These are phyloP conservation scores for Hippocampus abdominalis DNA, from an alignment of 2,113 vertebrate species.

Conservation along the genomic window DNA sequence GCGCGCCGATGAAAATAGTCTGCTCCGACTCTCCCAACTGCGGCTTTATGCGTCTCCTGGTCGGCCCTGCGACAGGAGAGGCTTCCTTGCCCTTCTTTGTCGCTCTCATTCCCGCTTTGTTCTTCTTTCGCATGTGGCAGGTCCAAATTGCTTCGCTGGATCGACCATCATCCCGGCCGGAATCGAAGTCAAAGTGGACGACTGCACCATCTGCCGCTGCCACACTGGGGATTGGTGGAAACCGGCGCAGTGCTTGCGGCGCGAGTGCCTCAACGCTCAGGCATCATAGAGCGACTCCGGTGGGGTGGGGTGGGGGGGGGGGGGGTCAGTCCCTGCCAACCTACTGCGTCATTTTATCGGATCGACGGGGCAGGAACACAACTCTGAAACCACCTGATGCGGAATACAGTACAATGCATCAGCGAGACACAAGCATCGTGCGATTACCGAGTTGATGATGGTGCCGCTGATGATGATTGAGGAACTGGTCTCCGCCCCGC, in stretches of 20 bases:
- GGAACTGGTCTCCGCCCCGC: conserved; percentile 36
- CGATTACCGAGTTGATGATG: conserved; percentile 10
- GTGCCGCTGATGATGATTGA: conserved; percentile 24
- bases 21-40: conserved; percentile 60
- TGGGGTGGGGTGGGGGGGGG: conserved; percentile 40
- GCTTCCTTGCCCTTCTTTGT: conserved; percentile 54
- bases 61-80: conserved; percentile 46
- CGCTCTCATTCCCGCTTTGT: conserved; percentile 38
- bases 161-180: conserved; percentile 97
- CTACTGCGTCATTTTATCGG: conserved; percentile 60
- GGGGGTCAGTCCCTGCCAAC: conserved; percentile 54
- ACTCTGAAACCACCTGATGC: conserved; percentile 60
- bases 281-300: conserved; percentile 78
- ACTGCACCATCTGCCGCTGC: conserved; percentile 99
- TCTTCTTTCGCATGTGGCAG: conserved; percentile 71
- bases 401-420: conserved; percentile 31
- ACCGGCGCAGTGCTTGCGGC: conserved; percentile 93
- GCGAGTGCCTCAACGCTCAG: conserved; percentile 95
- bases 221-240: conserved; percentile 99
- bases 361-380: conserved; percentile 71
- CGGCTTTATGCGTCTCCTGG: conserved; percentile 58
- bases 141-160: conserved; percentile 98
- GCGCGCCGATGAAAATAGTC: conserved; percentile 73
- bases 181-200: conserved; percentile 98
- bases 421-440: conserved; percentile 9